Base-by-base conservation (phyloP, 2,797 vertebrate species). In the Amazona finschi region DNA sequence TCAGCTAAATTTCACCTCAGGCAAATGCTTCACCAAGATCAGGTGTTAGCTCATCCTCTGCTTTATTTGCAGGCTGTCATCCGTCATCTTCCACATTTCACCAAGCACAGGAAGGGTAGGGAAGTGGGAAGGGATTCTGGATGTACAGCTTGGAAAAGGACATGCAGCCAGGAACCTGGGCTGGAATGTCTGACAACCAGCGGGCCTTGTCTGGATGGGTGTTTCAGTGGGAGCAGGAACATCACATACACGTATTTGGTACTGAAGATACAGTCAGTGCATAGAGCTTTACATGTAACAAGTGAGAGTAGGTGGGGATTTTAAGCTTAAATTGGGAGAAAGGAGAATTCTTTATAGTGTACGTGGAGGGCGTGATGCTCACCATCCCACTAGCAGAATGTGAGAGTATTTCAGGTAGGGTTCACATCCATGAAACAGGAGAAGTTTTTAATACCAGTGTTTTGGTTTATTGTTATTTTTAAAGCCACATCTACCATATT, bases 1-100 rank as follows among this genome's bases (percentile, higher is more conserved):
- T 94, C 41, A 11, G 92, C 47, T 74, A 21, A 43, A 85, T 85
- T 85, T 77, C 85, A 20, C 50, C 39, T 93, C 92, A 81, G 89
- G 75, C 90, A 79, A 83, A 84, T 50, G 67, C 41, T 88, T 97
- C 25, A 36, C 74, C 77, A 81, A 36, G 84, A 22, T 82, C 46
- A 67, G 93, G 61, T 81, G 72, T 41, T 53, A 9, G 65, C 3
- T 52, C 19, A 6, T 12, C 62, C 60, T 3, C 30, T 47, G 71
- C 7, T 44, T 49, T 53, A 14, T 79, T 86, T 62, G 52, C 87
- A 79, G 92, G 22, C 57, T 53, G 19, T 21, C n/a, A 1, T 21
- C 38, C 8, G 5, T 38, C 78, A 67, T 67, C 86, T 76, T 83
- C 78, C 89, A 8, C 85, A 31, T 87, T 81, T 16, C 92, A 50